Evolutionary conservation across 1,140 invertebrate genomes (phyloP).

Genomic region (Macrosteles quadrilineatus): DNA sequence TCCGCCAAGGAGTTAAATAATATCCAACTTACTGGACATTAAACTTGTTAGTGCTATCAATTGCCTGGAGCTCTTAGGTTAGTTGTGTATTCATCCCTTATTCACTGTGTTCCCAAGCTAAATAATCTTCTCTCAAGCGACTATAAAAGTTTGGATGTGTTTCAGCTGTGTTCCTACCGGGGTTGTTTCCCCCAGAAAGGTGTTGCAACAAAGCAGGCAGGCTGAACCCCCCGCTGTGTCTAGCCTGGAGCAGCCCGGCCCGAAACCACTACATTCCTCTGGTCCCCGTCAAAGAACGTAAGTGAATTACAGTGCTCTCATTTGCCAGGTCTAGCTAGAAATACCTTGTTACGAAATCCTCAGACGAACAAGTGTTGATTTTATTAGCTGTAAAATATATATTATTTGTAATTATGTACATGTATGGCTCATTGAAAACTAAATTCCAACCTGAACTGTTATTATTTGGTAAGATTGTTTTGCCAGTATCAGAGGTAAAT

Average conservation of each 20-base stretch:
- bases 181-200: slow-evolving; percentile 37
- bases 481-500: too few species aligned
- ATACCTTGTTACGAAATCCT: slow-evolving; percentile 36
- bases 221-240: slow-evolving; percentile 40
- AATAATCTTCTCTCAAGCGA: too few species aligned
- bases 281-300: slow-evolving; percentile 43
- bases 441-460: too few species aligned
- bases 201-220: slow-evolving; percentile 38
- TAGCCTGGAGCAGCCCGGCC: slow-evolving; percentile 41
- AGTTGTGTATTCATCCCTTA: too few species aligned
- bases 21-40: too few species aligned
- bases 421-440: too few species aligned
- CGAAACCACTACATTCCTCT: slow-evolving; percentile 44
- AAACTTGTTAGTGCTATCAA: too few species aligned
- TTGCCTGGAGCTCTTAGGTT: too few species aligned
- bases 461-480: too few species aligned
- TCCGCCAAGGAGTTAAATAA: too few species aligned
- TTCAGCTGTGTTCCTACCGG: slow-evolving; percentile 43
- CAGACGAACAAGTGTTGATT: background rate
- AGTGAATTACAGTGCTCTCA: slow-evolving; percentile 28
- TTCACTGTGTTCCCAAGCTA: too few species aligned
- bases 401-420: too few species aligned
- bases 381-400: background rate
- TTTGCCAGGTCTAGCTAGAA: background rate
- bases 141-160: background rate